Conservation (phyloP, 2,888 invertebrate genomes). For the Magallana nippona region DNA sequence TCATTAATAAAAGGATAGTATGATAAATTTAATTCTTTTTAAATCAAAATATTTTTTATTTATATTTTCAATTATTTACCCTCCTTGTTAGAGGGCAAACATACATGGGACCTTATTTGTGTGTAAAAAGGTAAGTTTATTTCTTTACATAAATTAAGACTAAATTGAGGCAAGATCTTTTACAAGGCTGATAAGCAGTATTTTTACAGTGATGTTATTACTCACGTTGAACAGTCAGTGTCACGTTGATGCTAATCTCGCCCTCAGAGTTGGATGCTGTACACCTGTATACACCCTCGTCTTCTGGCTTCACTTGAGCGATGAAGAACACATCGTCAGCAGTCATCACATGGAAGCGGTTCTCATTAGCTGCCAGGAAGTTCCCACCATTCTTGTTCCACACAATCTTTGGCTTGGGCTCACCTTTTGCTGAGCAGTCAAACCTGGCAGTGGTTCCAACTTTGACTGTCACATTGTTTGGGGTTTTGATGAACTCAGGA, state of each 20-base stretch:
- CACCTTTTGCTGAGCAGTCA: conserved; percentile 94
- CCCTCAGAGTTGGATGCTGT: conserved; percentile 95
- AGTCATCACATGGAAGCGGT: conserved; percentile 95
- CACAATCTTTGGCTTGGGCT: conserved; percentile 86
- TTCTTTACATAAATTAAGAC: too few relatives aligned
- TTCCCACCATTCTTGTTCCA: conserved; percentile 81
- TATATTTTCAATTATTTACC: too few relatives aligned
- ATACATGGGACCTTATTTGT: too few relatives aligned
- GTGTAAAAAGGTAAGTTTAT: too few relatives aligned
- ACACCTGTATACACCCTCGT: conserved; percentile 96
- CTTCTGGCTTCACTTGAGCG: conserved; percentile 91
- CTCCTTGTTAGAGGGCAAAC: too few relatives aligned
- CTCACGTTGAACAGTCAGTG: conserved; percentile 86
- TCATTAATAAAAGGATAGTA: too few relatives aligned
- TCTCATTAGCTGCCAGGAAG: conserved; percentile 95
- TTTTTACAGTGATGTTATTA: conserved; percentile 10
- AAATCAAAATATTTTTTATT: too few relatives aligned
- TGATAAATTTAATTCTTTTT: too few relatives aligned
- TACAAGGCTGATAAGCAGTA: not conserved
- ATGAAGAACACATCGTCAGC: conserved; percentile 95
- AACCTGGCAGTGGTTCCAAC: conserved; percentile 92
- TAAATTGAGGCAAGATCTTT: too few relatives aligned
- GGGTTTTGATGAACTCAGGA: conserved; percentile 91
- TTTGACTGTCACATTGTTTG: conserved; percentile 90
- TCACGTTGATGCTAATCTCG: conserved; percentile 91